Base-by-base conservation (phyloP, 2,888 invertebrate genomes). In the Melanophora roralis region DNA sequence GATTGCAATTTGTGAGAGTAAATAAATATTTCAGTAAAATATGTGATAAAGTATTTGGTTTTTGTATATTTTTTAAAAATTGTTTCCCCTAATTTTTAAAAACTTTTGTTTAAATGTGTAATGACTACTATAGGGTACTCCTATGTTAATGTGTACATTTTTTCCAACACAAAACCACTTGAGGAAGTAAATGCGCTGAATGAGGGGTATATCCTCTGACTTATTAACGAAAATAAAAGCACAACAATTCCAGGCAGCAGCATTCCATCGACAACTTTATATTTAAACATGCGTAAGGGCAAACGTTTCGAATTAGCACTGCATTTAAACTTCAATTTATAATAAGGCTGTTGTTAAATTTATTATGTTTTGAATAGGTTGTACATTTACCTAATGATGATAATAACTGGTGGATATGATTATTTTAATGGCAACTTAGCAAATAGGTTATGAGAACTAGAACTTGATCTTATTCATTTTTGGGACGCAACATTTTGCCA, bases 401-500 rank as follows among this genome's bases (percentile, higher is more conserved):
- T 34, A 9, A 23, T 59, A 38, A 60, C 21, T 57, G 49, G 38
- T 49, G 14, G 21, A 16, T 45, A 21, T 62, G 45, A 60, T 75
- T 53, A 45, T 47, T 55, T 59, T 51, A 74, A 69, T 71, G 21
- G 34, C 43, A 43, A 23, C 40, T 8, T 16, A 9, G 55, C 65
- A 81, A 78, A 38, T 23, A 72, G 73, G 75, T 73, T 81, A 76
- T 78, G 78, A 27, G 81, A 78, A 81, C 67, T 67, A 68, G 69
- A 67, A 73, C 72, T 68, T 71, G 62, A 73, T 45, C 67, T 6
- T 5, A 27, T 6, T 27, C 27, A 5, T 3, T 76, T 64, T 38
- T 64, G 60, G 32, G 57, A 32, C 27, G 6, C 27, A 47, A 49
- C 34, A 65, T 40, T 47, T 62, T 55, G 16, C 9, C 27, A 23